Percentiles rank a stretch among this genome's conserved stretches.
phyloP scores from a whole-genome alignment of 2,113 vertebrate species.

The Capreolus pygargus region DNA sequence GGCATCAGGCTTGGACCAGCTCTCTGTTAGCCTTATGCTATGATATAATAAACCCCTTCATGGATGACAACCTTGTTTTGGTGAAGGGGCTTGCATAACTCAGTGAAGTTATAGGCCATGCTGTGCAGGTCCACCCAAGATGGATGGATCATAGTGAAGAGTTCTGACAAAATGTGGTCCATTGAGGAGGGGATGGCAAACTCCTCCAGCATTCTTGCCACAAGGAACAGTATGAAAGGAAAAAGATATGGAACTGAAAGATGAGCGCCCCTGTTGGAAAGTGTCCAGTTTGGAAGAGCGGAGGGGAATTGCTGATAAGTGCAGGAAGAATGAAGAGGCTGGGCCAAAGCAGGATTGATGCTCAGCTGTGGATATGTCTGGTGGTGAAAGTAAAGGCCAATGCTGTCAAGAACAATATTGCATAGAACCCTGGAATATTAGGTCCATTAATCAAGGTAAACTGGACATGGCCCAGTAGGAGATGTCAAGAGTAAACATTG shows the following conservation, averaged over 20 bases:
- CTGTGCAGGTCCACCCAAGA: neutral
- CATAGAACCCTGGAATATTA: neutral
- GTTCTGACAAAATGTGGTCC: neutral
- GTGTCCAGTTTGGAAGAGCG: neutral
- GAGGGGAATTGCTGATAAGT: neutral
- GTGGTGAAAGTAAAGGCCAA: neutral
- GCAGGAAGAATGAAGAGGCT: neutral
- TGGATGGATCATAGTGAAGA: neutral
- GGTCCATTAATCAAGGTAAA: neutral
- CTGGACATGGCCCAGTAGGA: neutral
- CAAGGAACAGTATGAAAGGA: neutral
- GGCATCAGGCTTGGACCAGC: neutral
- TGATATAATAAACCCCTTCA: neutral
- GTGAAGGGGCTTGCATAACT: neutral
- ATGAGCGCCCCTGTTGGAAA: rapidly evolving
- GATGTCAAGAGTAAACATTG: neutral
- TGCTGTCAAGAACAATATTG: neutral
- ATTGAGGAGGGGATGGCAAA: neutral
- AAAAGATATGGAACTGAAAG: neutral
- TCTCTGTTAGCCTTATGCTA: neutral
- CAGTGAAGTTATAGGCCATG: neutral
- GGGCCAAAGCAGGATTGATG: neutral
- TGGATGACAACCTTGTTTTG: neutral
- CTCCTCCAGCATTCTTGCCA: neutral
- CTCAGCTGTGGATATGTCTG: neutral